These are phyloP conservation scores for Probaryconus sp. DNA, from an alignment of 1,140 invertebrate genomes.

Conservation along the genomic window DNA sequence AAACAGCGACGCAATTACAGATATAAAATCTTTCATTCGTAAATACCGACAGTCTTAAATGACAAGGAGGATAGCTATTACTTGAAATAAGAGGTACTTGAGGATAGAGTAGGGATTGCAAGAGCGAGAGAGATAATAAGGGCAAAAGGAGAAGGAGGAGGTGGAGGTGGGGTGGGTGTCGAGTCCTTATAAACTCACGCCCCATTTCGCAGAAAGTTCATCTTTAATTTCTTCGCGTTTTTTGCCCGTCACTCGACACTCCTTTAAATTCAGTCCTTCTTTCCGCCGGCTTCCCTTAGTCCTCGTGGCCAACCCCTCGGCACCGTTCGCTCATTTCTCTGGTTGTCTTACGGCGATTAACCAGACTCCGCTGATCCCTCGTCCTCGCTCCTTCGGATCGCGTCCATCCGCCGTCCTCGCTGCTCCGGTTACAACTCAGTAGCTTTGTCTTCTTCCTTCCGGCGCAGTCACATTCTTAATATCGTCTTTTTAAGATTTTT, in stretches of 20 bases:
- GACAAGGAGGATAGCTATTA: slow-evolving; percentile 61
- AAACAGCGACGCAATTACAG: slow-evolving; percentile 34
- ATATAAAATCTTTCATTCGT: slow-evolving; percentile 43
- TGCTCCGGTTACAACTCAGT: slow-evolving; percentile 5
- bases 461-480: slow-evolving; percentile 77
- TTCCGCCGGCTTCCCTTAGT: slow-evolving; percentile 45
- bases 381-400: slow-evolving; percentile 47
- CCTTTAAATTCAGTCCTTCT: slow-evolving; percentile 74
- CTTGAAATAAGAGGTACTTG: slow-evolving; percentile 62
- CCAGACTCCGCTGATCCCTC: slow-evolving; percentile 73
- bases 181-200: slow-evolving; percentile 77
- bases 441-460: slow-evolving; percentile 54
- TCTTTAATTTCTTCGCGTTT: slow-evolving; percentile 79
- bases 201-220: slow-evolving; percentile 78
- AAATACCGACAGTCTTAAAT: slow-evolving; percentile 58
- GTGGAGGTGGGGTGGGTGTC: slow-evolving; percentile 35
- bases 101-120: slow-evolving; percentile 56
- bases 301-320: slow-evolving; percentile 66
- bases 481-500: slow-evolving; percentile 79
- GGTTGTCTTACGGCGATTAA: slow-evolving; percentile 79
- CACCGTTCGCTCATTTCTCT: slow-evolving; percentile 78
- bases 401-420: slow-evolving; percentile 21
- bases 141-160: too few species aligned
- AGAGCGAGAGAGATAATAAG: slow-evolving; percentile 54
- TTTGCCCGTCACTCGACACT: slow-evolving; percentile 76